These are phyloP conservation scores for Notodonta dromedarius DNA, from an alignment of 2,888 invertebrate species.

Conservation along the genomic window DNA sequence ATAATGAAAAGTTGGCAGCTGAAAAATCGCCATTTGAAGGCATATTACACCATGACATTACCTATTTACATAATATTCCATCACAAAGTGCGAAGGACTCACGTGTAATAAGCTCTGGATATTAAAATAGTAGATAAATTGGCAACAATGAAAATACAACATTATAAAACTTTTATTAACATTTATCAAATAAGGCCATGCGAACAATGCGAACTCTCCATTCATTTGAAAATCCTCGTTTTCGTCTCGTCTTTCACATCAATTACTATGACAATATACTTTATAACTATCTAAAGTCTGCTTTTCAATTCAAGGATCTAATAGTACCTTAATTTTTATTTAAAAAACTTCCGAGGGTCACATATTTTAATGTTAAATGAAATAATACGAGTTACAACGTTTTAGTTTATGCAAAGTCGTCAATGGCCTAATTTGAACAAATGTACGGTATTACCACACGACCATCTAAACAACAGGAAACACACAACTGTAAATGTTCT, in stretches of 20 bases:
- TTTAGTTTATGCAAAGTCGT: background rate
- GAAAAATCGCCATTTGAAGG: slow-evolving; percentile 12
- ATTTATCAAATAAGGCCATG: slow-evolving; percentile 16
- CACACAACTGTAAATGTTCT: slow-evolving; percentile 33
- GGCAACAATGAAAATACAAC: slow-evolving; percentile 74
- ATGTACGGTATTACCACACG: slow-evolving; percentile 16
- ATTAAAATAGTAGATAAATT: slow-evolving; percentile 64
- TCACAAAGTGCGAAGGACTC: slow-evolving; percentile 23
- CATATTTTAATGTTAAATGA: no score
- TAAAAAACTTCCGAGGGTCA: no score
- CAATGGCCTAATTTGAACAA: slow-evolving; percentile 31
- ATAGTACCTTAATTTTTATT: no score
- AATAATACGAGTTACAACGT: background rate
- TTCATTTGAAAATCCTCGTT: background rate
- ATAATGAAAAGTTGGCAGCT: slow-evolving; percentile 21
- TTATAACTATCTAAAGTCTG: no score
- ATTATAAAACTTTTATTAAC: slow-evolving; percentile 41
- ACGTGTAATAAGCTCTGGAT: slow-evolving; percentile 47
- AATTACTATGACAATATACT: no score
- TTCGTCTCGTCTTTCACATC: no score
- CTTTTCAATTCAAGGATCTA: no score
- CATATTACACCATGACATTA: slow-evolving; percentile 18
- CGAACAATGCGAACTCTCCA: background rate
- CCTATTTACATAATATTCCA: slow-evolving; percentile 18
- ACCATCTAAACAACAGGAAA: slow-evolving; percentile 25